phyloP scores from a whole-genome alignment of 2,797 vertebrate genomes.

The Graptemys geographica region DNA sequence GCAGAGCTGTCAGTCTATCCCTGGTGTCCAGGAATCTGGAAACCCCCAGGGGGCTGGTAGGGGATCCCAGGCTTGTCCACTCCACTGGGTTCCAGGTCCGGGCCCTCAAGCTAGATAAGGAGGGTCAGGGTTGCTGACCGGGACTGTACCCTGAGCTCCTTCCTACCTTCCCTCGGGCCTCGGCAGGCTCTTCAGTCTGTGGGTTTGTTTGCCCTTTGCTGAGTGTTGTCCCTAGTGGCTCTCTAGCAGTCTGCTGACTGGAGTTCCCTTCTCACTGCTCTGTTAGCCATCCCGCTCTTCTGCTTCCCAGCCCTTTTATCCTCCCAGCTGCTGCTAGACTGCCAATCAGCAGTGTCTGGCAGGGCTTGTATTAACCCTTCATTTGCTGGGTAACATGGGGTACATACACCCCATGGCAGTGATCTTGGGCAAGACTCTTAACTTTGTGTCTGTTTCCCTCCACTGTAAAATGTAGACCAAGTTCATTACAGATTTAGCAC shows the following conservation, averaged over 20 bases:
- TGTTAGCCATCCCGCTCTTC: rapidly evolving
- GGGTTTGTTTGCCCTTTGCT: no score
- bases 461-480: neutral
- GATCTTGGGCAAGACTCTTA: neutral
- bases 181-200: neutral
- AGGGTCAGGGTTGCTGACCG: neutral
- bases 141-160: neutral
- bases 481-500: neutral
- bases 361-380: neutral
- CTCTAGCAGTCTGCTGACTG: neutral
- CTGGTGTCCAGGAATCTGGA: neutral
- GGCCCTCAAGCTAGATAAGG: neutral
- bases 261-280: neutral
- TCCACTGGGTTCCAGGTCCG: neutral
- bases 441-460: neutral
- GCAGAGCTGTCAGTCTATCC: no score
- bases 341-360: neutral
- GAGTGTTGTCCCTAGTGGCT: neutral
- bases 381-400: neutral
- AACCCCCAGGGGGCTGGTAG: neutral
- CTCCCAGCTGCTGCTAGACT: neutral
- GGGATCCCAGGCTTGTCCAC: neutral
- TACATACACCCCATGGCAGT: neutral
- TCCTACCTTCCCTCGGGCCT: neutral
- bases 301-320: neutral